A percentile compares a stretch with the other conserved stretches of the same genome.
phyloP scores from a whole-genome alignment of 2,113 vertebrate genomes.

The Rhabdornis inornatus region DNA sequence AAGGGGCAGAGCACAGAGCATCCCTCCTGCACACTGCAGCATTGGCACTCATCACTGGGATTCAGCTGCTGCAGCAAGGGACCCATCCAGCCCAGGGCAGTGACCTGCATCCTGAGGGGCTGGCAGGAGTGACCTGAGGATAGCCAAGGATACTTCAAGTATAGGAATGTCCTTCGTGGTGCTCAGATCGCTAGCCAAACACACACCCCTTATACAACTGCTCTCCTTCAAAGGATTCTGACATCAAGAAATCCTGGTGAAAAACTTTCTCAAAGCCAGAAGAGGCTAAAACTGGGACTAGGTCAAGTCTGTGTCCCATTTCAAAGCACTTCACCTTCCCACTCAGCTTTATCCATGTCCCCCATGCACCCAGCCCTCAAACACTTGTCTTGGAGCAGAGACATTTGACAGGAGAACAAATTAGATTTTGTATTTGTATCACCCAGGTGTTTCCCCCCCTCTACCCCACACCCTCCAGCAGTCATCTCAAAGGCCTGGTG shows the following conservation, averaged over 20 bases:
- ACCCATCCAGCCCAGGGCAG: background rate
- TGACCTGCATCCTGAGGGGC: background rate
- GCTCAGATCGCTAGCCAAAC: background rate
- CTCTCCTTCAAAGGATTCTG: background rate
- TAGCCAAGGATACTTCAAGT: background rate
- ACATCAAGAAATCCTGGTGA: background rate
- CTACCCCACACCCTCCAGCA: background rate
- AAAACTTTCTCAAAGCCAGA: background rate
- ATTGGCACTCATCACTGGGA: background rate
- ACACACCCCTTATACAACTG: background rate
- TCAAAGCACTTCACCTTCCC: background rate
- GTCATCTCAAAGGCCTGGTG: background rate
- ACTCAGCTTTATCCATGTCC: background rate
- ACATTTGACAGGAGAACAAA: background rate
- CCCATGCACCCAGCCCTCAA: background rate
- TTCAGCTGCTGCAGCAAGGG: background rate
- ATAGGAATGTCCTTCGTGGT: fast-evolving
- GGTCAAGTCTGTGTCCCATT: background rate
- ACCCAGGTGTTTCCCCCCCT: too few species aligned
- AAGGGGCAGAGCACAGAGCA: background rate
- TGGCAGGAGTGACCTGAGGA: fast-evolving
- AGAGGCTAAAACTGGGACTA: background rate
- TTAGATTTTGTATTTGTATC: background rate
- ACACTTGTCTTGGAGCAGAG: background rate
- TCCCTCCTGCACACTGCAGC: background rate